Evolutionary conservation across 2,888 invertebrate species (phyloP), one percentile per base, ranked within the genome.

Genomic region (Drosophila colorata): DNA sequence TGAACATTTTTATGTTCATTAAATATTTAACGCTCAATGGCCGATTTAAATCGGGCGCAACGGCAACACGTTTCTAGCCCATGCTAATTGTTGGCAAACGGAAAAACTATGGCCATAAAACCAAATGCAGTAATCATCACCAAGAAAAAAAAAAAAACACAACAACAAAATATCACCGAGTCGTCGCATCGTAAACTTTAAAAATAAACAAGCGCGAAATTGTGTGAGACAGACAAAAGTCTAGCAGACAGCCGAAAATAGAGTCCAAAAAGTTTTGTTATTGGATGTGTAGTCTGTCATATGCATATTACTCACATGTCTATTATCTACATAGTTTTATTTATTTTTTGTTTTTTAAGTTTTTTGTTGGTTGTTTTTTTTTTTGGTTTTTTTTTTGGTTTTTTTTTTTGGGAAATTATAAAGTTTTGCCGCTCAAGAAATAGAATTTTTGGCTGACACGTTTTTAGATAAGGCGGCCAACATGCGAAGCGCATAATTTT

Each of bases 161-260:
- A 31, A 43, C 41, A 64, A 58, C 78, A 31, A 31, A 3, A 2
- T 11, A 31, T 67, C 68, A 67, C 20, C 57, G 58, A 60, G 48
- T 31, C 61, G 60, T 66, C 80, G 68, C 71, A 83, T 77, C 80
- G 71, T 78, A 70, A 86, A 86, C 80, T 74, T 72, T 73, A 83
- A 80, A 83, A 83, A 79, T 79, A 86, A 78, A 78, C 77, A 60
- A 72, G 69, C 74, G 69, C 69, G 43, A 75, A 83, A 80, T 77
- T 76, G 67, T 67, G 61, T 49, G 65, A 55, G 75, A 61, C 70
- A 63, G 65, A 75, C 73, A 56, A 43, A 47, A 56, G 31, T 28
- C 53, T 35, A 16, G 31, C 60, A 57, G 55, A 56, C 66, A 38
- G 46, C 11, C 52, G 14, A 63, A 52, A 75, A 61, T 51, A 71